Conservation (phyloP, 2,888 invertebrate species). For the Imbricaverruca yamaguchii region DNA sequence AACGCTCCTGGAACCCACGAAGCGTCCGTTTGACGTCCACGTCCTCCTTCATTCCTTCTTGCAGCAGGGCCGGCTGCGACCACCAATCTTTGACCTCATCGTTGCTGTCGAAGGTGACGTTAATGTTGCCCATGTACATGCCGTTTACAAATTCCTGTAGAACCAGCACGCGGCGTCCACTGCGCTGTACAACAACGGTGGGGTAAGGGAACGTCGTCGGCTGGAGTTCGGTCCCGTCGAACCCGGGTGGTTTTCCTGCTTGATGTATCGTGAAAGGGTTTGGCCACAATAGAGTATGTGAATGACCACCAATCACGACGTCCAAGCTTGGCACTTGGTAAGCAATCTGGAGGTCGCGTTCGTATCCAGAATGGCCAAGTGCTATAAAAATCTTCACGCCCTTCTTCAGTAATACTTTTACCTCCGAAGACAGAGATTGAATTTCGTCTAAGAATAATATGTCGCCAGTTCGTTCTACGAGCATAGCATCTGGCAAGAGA, state of each 20-base stretch:
- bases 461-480: too few relatives aligned
- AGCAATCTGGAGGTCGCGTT: not conserved
- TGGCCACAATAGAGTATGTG: not conserved
- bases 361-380: not conserved
- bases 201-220: not conserved
- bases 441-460: not conserved
- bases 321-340: not conserved
- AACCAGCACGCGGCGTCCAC: not conserved
- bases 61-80: not conserved
- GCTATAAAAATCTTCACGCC: not conserved
- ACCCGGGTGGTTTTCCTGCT: not conserved
- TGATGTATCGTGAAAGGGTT: not conserved
- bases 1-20: not conserved
- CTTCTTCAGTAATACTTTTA: not conserved
- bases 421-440: not conserved
- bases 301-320: not conserved
- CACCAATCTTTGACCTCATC: not conserved
- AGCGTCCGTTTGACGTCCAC: not conserved
- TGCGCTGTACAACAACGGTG: not conserved
- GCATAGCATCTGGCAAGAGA: not conserved
- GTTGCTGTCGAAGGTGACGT: not conserved
- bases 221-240: not conserved
- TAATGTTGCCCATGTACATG: not conserved
- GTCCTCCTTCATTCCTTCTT: not conserved
- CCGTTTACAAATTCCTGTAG: not conserved